Evolutionary conservation across 2,888 invertebrate species (phyloP).

Genomic region (Resseliella maxima): DNA sequence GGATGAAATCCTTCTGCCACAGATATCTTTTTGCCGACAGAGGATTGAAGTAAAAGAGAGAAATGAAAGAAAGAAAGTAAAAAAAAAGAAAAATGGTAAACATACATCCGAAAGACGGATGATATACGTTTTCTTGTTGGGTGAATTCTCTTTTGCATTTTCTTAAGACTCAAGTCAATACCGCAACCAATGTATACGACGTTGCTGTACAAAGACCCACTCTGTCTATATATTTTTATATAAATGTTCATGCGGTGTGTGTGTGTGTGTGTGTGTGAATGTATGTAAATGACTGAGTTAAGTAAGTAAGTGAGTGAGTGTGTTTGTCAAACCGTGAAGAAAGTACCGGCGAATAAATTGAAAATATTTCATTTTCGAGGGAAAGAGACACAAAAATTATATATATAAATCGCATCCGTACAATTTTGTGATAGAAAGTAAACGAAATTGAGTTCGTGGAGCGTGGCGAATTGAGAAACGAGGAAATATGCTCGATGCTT

Average conservation of each 20-base stretch:
- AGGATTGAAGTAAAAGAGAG: no score
- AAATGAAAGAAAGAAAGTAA: no score
- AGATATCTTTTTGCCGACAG: conserved; percentile 29
- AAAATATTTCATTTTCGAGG: conserved; percentile 24
- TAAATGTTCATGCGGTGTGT: not conserved
- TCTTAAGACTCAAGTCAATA: not conserved
- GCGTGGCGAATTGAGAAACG: not conserved
- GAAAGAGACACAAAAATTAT: conserved; percentile 32
- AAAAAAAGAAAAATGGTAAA: conserved; percentile 33
- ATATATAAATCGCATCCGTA: conserved; percentile 18
- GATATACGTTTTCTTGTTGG: not conserved
- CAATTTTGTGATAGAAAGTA: not conserved
- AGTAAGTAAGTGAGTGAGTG: not conserved
- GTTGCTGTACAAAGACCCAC: no score
- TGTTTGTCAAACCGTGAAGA: conserved; percentile 37
- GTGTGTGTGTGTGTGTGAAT: not conserved
- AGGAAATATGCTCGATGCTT: conserved; percentile 1
- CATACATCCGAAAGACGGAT: conserved; percentile 1
- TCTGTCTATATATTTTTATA: not conserved
- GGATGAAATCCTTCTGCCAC: conserved; percentile 39
- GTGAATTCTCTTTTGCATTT: not conserved
- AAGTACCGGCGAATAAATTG: conserved; percentile 13
- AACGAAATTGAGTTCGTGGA: not conserved
- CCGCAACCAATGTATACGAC: not conserved
- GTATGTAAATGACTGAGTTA: no score